Base-by-base conservation (phyloP, 2,888 invertebrate genomes). In the Epirrhoe tristata region DNA sequence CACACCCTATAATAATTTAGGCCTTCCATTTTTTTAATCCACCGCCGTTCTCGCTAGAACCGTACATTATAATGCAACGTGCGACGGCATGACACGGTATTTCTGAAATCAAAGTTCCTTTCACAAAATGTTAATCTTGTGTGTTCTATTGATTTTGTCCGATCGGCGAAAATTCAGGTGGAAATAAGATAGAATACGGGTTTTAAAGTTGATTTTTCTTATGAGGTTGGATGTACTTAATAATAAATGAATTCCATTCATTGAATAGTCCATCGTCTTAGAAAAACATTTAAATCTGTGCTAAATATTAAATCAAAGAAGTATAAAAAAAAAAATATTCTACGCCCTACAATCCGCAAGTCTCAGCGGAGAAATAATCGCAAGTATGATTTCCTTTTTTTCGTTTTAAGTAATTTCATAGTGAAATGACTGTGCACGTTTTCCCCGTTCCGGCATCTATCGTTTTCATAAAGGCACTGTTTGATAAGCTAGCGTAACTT, bases 401-500 rank as follows among this genome's bases (percentile, higher is more conserved):
- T 36, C 36, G 8, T 6, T 3, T 36, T 3, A 8, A 36, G 2
- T 51, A 51, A 51, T 52, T 14, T 73, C 71, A 76, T 71, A 70
- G 56, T 60, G 34, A 76, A 73, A 66, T 81, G 84, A 82, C 79
- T 78, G 74, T 80, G 82, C 83, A 81, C 77, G 83, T 84, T 81
- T 82, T 79, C 80, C 83, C 76, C 76, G 39, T 72, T 79, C 80
- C 82, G 74, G 78, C 86, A 85, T 86, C 84, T 84, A 83, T 86
- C 85, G 82, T 86, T 81, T 84, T 86, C 61, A 85, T 85, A 85
- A 87, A 59, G 52, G 52, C 31, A 84, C 83, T 48, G 82, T 87
- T 88, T 89, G 88, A 88, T 85, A 83, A 85, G 82, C 75, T 79
- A 86, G 74, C 69, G 70, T 66, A 72, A 76, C 73, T 77, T 78